Conservation (phyloP, 2,797 vertebrate species). For the Falco columbarius region DNA sequence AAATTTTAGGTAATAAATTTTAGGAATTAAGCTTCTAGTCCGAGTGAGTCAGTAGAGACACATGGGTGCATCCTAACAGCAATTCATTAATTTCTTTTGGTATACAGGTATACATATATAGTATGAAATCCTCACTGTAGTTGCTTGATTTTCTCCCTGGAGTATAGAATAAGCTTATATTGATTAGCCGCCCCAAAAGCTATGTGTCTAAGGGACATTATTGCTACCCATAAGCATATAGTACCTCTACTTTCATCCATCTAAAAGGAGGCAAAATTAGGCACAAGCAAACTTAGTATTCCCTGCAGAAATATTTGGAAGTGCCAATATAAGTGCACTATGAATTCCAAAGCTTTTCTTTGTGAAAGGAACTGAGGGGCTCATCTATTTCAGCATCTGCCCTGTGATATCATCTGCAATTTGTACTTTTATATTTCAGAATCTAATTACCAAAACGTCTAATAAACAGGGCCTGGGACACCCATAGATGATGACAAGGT, state of each 20-base stretch:
- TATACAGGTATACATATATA: neutral
- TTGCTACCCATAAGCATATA: neutral
- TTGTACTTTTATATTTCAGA: neutral
- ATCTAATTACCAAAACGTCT: neutral
- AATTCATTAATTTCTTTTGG: neutral
- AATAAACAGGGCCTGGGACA: neutral
- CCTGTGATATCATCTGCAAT: neutral
- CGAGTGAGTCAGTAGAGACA: neutral
- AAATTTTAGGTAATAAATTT: neutral
- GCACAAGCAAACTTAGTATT: neutral
- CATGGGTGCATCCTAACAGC: neutral
- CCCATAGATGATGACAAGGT: neutral
- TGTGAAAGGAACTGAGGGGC: neutral
- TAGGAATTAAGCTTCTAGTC: neutral
- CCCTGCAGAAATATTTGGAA: neutral
- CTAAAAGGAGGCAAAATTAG: neutral
- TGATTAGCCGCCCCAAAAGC: neutral
- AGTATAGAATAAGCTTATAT: neutral
- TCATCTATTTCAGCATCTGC: neutral
- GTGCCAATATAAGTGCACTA: neutral
- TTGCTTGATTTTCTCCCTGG: neutral
- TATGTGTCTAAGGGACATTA: fast-evolving
- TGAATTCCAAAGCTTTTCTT: neutral
- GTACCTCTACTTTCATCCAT: neutral
- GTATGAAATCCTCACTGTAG: neutral